A percentile compares a stretch with the other conserved stretches of the same genome.
phyloP scores from a whole-genome alignment of 2,113 vertebrate species.

The Tyto alba region DNA sequence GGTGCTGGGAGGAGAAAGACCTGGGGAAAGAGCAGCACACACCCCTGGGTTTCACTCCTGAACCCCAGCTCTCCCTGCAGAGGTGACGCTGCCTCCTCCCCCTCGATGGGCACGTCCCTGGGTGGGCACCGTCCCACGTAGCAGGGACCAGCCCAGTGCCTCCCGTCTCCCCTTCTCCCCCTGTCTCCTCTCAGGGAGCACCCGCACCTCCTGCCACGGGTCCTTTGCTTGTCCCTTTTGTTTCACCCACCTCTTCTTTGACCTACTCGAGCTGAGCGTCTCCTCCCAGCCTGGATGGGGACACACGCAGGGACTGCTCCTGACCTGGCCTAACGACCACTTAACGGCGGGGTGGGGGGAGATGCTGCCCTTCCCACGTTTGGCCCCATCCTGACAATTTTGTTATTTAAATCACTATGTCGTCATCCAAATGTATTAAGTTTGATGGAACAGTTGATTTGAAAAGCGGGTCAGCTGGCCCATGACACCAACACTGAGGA shows the following conservation, averaged over 20 bases:
- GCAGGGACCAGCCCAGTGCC: background rate
- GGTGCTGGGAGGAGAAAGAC: conserved; percentile 83
- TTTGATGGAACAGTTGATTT: background rate
- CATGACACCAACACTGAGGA: background rate
- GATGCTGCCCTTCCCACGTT: accelerated
- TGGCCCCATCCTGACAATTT: background rate
- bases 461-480: background rate
- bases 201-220: background rate
- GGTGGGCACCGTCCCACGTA: background rate
- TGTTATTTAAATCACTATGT: background rate
- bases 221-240: background rate
- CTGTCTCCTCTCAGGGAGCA: background rate
- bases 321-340: background rate
- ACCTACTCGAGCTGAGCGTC: background rate
- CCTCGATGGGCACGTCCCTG: accelerated
- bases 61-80: background rate
- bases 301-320: background rate
- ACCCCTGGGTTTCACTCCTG: accelerated
- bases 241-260: background rate
- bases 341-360: background rate
- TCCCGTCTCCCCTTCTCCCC: background rate
- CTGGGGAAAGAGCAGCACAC: conserved; percentile 47
- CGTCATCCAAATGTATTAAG: background rate
- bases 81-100: background rate
- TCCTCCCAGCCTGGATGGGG: background rate